A percentile compares a stretch with the other conserved stretches of the same genome.
Evolutionary conservation across 2,797 vertebrate species (phyloP).

Genomic region (Melanitta fusca): DNA sequence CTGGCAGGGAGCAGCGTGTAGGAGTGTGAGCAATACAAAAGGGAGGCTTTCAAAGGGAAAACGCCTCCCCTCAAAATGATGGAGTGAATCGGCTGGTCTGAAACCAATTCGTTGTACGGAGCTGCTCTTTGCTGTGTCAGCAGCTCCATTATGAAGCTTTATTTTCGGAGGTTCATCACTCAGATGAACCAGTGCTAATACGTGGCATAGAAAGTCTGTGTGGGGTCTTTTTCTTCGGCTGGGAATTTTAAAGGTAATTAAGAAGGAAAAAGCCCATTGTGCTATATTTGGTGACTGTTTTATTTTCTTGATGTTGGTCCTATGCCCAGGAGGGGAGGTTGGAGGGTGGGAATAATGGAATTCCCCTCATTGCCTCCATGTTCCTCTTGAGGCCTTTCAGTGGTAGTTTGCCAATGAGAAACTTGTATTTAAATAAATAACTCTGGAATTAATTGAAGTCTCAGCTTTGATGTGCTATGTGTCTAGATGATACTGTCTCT

Average conservation of each 20-base stretch:
- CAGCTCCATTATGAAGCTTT: not conserved
- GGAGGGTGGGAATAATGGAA: conserved; percentile 13
- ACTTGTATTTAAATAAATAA: conserved; percentile 22
- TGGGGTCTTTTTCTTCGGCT: not conserved
- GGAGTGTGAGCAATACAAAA: conserved; percentile 38
- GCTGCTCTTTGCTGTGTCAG: not conserved
- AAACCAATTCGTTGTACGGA: not conserved
- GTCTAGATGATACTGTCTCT: not conserved
- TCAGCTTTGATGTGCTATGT: not conserved
- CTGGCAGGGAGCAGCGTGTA: not conserved
- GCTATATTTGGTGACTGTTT: conserved; percentile 25
- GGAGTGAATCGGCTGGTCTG: not conserved
- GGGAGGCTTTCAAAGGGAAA: conserved; percentile 33
- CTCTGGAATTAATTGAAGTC: not conserved
- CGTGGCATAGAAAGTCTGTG: not conserved
- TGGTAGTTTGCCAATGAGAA: not conserved
- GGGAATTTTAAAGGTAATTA: conserved; percentile 31
- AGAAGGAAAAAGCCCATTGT: not conserved
- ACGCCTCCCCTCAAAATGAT: conserved; percentile 3
- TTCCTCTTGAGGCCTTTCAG: conserved; percentile 1
- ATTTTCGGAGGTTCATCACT: conserved; percentile 28
- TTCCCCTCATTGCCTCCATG: not conserved
- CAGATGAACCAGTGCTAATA: not conserved
- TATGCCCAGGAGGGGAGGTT: not conserved
- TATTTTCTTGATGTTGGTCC: conserved; percentile 21